These are phyloP conservation scores for Sorex maritimensis DNA, from an alignment of 2,797 vertebrate species.

Conservation along the genomic window DNA sequence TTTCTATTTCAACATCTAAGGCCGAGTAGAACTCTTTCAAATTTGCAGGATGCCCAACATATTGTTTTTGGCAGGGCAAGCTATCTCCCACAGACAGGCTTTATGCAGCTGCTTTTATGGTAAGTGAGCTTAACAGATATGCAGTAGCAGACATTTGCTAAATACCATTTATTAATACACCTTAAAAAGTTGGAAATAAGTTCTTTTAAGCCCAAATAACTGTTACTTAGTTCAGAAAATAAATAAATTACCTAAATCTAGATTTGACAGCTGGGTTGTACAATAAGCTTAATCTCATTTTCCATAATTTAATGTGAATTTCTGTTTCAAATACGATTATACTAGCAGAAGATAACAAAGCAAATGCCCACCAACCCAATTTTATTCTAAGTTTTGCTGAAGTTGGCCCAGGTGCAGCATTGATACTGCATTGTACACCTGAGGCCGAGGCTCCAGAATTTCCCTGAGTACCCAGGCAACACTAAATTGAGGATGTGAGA, in stretches of 20 bases:
- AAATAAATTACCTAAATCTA: slow-evolving; percentile 52
- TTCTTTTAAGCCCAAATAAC: not conserved
- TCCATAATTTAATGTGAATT: slow-evolving; percentile 81
- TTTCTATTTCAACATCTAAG: not conserved
- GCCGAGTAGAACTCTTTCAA: slow-evolving; percentile 13
- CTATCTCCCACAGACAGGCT: not conserved
- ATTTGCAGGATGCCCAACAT: not conserved
- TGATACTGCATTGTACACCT: slow-evolving; percentile 77
- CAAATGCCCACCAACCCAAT: slow-evolving; percentile 70
- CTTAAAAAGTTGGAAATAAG: slow-evolving; percentile 17
- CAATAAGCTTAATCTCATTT: slow-evolving; percentile 48
- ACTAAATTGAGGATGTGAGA: slow-evolving; percentile 70
- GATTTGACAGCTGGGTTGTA: not conserved
- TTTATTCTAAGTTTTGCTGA: slow-evolving; percentile 80
- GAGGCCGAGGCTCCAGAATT: slow-evolving; percentile 75
- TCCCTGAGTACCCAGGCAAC: slow-evolving; percentile 74
- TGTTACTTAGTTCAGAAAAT: slow-evolving; percentile 54
- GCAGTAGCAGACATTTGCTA: not conserved
- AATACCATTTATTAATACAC: not conserved
- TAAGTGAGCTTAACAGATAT: not conserved
- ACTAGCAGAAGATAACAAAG: slow-evolving; percentile 68
- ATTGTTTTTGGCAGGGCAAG: not conserved
- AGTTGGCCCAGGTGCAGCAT: slow-evolving; percentile 75
- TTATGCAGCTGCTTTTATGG: not conserved
- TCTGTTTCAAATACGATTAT: slow-evolving; percentile 78